Conservation (phyloP, 1,140 invertebrate species). For the Ceratoteleas bidentatus region DNA sequence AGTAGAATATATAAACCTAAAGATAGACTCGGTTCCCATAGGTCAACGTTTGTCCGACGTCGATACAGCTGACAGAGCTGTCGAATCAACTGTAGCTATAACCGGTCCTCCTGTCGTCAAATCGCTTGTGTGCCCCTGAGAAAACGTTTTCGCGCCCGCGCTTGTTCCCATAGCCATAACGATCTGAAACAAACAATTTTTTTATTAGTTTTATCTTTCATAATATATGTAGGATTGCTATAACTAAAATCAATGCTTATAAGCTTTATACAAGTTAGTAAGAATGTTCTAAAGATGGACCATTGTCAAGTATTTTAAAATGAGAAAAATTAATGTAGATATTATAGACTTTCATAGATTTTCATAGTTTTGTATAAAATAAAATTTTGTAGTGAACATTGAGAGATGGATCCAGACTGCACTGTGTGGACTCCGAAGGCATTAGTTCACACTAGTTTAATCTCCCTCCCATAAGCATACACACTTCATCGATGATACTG, state of each 20-base stretch:
- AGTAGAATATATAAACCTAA: slow-evolving; percentile 17
- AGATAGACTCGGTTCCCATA: slow-evolving; percentile 13
- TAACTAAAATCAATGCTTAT: no score
- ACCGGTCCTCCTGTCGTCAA: slow-evolving; percentile 38
- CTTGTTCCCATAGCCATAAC: slow-evolving; percentile 49
- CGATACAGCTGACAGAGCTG: background rate
- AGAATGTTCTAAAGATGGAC: no score
- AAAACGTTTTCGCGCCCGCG: slow-evolving; percentile 53
- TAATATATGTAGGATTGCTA: no score
- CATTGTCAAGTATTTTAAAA: no score
- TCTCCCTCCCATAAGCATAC: slow-evolving; percentile 88
- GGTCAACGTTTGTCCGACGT: slow-evolving; percentile 18
- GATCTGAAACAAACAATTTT: slow-evolving; percentile 53
- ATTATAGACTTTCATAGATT: no score
- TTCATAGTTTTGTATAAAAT: no score
- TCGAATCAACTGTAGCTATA: slow-evolving; percentile 60
- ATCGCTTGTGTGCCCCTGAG: slow-evolving; percentile 45
- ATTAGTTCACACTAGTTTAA: slow-evolving; percentile 82
- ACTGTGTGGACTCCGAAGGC: slow-evolving; percentile 89
- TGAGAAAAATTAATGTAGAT: no score
- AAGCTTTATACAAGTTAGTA: no score
- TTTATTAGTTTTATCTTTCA: no score
- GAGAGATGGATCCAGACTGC: slow-evolving; percentile 87
- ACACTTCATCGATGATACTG: slow-evolving; percentile 83
- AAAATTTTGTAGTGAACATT: slow-evolving; percentile 86